Conservation (phyloP, 2,113 vertebrate genomes). For the Myrmophylax atrothorax region DNA sequence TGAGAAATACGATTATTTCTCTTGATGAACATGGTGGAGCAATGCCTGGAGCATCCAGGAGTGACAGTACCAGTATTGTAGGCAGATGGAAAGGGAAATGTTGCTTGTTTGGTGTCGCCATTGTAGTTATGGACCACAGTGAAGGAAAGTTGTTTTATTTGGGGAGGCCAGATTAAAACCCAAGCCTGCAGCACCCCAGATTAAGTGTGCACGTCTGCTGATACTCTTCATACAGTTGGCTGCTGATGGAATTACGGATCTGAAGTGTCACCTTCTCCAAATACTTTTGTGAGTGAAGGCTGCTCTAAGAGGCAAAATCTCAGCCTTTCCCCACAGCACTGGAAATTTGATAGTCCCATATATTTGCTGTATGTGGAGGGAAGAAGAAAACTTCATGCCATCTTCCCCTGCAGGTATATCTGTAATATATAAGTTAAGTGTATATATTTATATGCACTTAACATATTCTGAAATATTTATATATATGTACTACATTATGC, state of each 20-base stretch:
- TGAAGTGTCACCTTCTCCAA: background rate
- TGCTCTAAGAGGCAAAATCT: background rate
- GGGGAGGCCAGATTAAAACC: background rate
- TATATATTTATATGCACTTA: background rate
- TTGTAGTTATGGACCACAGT: background rate
- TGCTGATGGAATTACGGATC: background rate
- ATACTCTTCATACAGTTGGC: background rate
- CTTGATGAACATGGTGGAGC: background rate
- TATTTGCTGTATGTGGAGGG: background rate
- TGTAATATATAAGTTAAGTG: background rate
- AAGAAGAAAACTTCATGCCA: background rate
- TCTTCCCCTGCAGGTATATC: background rate
- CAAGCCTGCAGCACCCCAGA: background rate
- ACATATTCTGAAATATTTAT: background rate
- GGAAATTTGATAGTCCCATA: background rate
- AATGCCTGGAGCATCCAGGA: background rate
- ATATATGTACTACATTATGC: background rate
- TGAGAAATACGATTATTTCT: background rate
- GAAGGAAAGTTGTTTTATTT: background rate
- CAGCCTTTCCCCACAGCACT: background rate
- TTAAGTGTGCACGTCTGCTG: background rate
- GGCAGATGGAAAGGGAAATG: background rate
- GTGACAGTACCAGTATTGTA: accelerated
- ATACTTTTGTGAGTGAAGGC: background rate
- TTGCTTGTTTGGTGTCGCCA: background rate